These are phyloP conservation scores for Siphonodentalium dalli DNA, from an alignment of 2,888 invertebrate species.

Conservation along the genomic window DNA sequence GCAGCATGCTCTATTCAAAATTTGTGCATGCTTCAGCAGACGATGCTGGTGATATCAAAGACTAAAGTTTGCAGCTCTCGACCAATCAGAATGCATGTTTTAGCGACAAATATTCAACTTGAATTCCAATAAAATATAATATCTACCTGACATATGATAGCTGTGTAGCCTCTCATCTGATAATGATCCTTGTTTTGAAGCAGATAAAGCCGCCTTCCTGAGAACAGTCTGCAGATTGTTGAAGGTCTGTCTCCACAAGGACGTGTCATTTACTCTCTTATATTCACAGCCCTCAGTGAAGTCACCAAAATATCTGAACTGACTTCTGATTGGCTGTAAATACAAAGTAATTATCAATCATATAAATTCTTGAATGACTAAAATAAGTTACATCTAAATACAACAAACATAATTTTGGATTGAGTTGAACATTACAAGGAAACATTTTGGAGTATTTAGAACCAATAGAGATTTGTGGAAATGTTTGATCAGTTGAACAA, in stretches of 20 bases:
- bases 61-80: too few relatives aligned
- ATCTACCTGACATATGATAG: constrained; percentile 49
- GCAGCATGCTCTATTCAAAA: too few relatives aligned
- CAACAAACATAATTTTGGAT: too few relatives aligned
- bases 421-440: too few relatives aligned
- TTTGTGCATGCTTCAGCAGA: too few relatives aligned
- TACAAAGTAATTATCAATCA: not conserved
- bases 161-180: constrained; percentile 34
- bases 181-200: constrained; percentile 34
- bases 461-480: too few relatives aligned
- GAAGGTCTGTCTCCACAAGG: constrained; percentile 39
- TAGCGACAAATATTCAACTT: too few relatives aligned
- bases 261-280: constrained; percentile 33
- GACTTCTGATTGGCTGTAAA: constrained; percentile 48
- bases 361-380: not conserved
- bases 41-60: not conserved
- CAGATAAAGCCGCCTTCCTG: constrained; percentile 35
- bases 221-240: constrained; percentile 33
- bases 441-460: too few relatives aligned
- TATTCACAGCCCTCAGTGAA: constrained; percentile 42
- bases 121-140: too few relatives aligned
- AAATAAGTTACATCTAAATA: not conserved
- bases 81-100: too few relatives aligned
- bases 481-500: too few relatives aligned
- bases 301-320: constrained; percentile 48